These are phyloP conservation scores for rat (Rattus norvegicus) DNA, from an alignment of 2,113 vertebrate species.

Conservation along the genomic window GRCr8 NC_086026.1:80059501-80060000, in stretches of 20 bases:
- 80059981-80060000: conserved; percentile 65
- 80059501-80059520: background rate
- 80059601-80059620: background rate
- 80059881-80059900: conserved; percentile 20
- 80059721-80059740: conserved; percentile 11
- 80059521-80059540: background rate
- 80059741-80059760: background rate
- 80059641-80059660: too few relatives aligned
- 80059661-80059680: background rate
- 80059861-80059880: conserved; percentile 51
- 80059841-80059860: conserved; percentile 46
- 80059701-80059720: background rate
- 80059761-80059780: background rate
- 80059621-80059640: background rate
- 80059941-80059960: conserved; percentile 26
- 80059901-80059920: conserved; percentile 13
- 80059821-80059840: background rate
- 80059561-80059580: background rate
- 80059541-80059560: background rate
- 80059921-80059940: conserved; percentile 29
- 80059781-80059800: conserved; percentile 44
- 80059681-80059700: background rate
- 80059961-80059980: conserved; percentile 43
- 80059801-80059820: conserved; percentile 11
- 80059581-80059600: background rate